Evolutionary conservation across 2,113 vertebrate genomes (phyloP), one percentile per base, ranked within the genome.

Genomic region (Salminus brasiliensis): DNA sequence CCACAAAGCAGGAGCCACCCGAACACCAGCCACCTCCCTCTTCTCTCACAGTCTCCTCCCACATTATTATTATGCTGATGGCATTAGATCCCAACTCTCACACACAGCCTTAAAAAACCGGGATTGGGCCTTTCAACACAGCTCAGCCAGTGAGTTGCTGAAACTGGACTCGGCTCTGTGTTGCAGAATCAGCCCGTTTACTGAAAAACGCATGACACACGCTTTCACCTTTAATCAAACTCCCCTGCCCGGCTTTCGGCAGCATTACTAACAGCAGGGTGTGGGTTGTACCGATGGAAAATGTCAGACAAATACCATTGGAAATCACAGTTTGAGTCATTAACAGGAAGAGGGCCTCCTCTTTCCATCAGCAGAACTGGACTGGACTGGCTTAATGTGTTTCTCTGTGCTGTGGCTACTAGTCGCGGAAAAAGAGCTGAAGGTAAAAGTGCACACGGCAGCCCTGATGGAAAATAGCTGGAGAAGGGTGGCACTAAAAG

Each of bases 301-400:
- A 84, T 82, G 84, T 83, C 63, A 84, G 74, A 82, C 52, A 62
- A 62, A 76, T 87, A 25, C 12, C 49, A 67, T 68, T 68, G 16
- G 27, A 62, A 27, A 71, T 79, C 53, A 52, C 1, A 21, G 45
- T 76, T 72, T 80, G 73, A 83, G 39, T 78, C 75, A 68, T 68
- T 23, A 59, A 59, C 53, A 79, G 77, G 65, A 39, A 72, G 65
- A 78, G 53, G 11, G 86, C 87, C 87, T 90, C 86, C 85, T 73
- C 85, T 87, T 74, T 68, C 9, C 67, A 88, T 91, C 89, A 86
- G 85, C 85, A 65, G 57, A 47, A 2, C 36, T 3, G 25, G 60
- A 43, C 4, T 60, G 45, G 49, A 74, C 8, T n/a, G 71, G 52
- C 2, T 55, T 55, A 25, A 55, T 55, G 7, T 23, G 8, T 55